Base-by-base conservation (phyloP, 2,888 invertebrate species). In the Rhagium mordax region DNA sequence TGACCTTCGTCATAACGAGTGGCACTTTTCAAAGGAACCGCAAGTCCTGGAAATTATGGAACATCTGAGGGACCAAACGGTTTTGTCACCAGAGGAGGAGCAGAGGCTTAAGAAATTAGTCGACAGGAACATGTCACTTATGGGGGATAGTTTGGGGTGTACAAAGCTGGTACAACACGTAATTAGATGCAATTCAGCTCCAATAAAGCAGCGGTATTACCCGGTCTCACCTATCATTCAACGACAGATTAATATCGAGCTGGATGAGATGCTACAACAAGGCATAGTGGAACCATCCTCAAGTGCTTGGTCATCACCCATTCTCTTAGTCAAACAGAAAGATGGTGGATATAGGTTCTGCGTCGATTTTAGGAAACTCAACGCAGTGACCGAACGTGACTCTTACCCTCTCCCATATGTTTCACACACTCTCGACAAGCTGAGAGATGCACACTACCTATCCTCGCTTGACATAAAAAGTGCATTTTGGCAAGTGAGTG, bases 221-320 rank as follows among this genome's bases (percentile, higher is more conserved):
- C 33, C 33, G 5, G 33, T 33, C 33, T 33, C 33, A 10, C 33
- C 33, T 33, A 10, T 33, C 10, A 33, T 33, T 10, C 33, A 33
- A 10, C 5, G 33, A 6, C 24, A 13, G 57, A 57, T n/a, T 20
- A 57, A 5, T n/a, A n/a, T n/a, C n/a, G n/a, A n/a, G n/a, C n/a
- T n/a, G n/a, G n/a, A n/a, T n/a, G n/a, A n/a, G n/a, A 33, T 33
- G 33, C 10, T 33, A 33, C 5, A 33, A 5, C 33, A 33, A 33
- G 33, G 24, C 8, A 57, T 57, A 57, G 27, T 57, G 13, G 57
- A 57, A 3, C 57, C n/a, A n/a, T n/a, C 57, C 57, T 27, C n/a
- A n/a, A n/a, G n/a, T n/a, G n/a, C n/a, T n/a, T n/a, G n/a, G n/a
- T n/a, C n/a, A n/a, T n/a, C n/a, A n/a, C n/a, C n/a, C n/a, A n/a